A percentile compares a stretch with the other conserved stretches of the same genome.
Evolutionary conservation across 2,113 vertebrate genomes (phyloP).

Genomic region (Tamias sibiricus): DNA sequence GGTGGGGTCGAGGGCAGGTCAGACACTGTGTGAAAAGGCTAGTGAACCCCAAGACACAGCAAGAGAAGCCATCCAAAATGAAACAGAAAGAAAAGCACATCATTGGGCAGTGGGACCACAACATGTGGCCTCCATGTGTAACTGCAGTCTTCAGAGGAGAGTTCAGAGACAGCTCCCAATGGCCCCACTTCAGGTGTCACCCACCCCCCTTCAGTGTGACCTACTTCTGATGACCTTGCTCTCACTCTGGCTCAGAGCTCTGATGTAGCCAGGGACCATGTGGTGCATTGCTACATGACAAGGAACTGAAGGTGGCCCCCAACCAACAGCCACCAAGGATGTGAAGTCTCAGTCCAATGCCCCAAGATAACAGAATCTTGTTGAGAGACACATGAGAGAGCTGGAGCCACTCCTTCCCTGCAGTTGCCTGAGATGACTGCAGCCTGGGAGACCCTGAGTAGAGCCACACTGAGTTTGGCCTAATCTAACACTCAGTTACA

Average conservation of each 20-base stretch:
- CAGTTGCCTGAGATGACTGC: fast-evolving
- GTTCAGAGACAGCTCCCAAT: neutral
- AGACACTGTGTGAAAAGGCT: fast-evolving
- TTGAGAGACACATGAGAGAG: too few species aligned
- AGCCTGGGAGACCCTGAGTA: neutral
- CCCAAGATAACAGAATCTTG: neutral
- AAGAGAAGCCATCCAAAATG: neutral
- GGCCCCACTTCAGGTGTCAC: neutral
- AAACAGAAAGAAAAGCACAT: fast-evolving
- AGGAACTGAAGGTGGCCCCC: neutral
- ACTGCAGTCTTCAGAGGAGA: neutral
- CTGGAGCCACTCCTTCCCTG: neutral
- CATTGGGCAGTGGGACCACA: fast-evolving
- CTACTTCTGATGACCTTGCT: neutral
- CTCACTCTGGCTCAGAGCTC: neutral
- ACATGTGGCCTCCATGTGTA: fast-evolving
- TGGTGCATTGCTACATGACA: fast-evolving
- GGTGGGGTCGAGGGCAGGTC: fast-evolving
- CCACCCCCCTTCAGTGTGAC: neutral
- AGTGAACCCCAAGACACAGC: neutral
- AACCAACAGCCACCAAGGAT: neutral
- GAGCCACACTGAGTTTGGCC: too few species aligned
- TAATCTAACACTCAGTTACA: neutral
- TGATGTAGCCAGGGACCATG: fast-evolving
- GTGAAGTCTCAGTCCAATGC: neutral